These are phyloP conservation scores for Hypomecis punctinalis DNA, from an alignment of 2,888 invertebrate species.

Conservation along the genomic window DNA sequence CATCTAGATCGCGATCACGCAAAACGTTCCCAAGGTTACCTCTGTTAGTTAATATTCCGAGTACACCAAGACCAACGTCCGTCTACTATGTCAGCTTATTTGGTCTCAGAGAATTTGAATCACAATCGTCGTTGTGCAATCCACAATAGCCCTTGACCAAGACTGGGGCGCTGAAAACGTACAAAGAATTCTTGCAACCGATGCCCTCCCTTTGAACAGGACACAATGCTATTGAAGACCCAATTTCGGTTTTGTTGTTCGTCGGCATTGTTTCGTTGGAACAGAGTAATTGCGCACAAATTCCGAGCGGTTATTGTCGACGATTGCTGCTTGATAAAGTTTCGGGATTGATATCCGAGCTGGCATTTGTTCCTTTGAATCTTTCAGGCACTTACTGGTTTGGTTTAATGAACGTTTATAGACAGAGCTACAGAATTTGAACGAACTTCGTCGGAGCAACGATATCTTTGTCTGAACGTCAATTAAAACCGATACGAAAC, in stretches of 20 bases:
- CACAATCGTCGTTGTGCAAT: conserved; percentile 71
- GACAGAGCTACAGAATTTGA: neutral
- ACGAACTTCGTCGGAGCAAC: neutral
- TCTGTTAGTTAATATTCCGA: conserved; percentile 67
- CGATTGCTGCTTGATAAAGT: conserved; percentile 32
- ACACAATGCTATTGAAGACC: conserved; percentile 43
- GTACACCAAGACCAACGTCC: conserved; percentile 51
- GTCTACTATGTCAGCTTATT: conserved; percentile 69
- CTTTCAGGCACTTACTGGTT: conserved; percentile 15
- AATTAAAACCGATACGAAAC: neutral
- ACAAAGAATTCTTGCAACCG: conserved; percentile 46
- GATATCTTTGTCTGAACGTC: neutral
- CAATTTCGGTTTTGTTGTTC: conserved; percentile 46
- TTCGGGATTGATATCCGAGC: conserved; percentile 27
- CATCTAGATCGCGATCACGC: conserved; percentile 63
- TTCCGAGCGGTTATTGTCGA: conserved; percentile 34
- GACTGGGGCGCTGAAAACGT: conserved; percentile 42
- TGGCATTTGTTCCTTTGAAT: conserved; percentile 13
- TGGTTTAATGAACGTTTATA: conserved; percentile 10
- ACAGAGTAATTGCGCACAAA: conserved; percentile 42
- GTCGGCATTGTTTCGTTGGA: conserved; percentile 41
- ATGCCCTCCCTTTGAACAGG: conserved; percentile 47
- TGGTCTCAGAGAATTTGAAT: conserved; percentile 71
- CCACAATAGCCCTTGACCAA: conserved; percentile 60
- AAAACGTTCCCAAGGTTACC: conserved; percentile 56